Percentiles rank a stretch among this genome's conserved stretches.
Evolutionary conservation across 2,113 vertebrate species (phyloP).

Genomic region (Penelope pileata): DNA sequence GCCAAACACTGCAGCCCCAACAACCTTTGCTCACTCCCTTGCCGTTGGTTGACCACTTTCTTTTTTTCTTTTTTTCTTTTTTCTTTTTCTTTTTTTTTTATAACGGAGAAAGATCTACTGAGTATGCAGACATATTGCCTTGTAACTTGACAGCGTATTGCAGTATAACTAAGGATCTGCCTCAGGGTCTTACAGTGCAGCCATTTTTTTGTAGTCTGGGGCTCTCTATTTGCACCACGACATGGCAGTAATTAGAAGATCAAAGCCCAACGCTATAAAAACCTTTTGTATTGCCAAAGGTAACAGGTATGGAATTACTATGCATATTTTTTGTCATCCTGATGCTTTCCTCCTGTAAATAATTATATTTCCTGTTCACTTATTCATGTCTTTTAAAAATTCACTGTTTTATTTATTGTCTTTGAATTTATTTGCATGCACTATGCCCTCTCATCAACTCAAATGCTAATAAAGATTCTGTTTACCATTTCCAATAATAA

Average conservation of each 20-base stretch:
- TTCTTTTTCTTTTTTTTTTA: accelerated
- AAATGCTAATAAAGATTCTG: slow-evolving; percentile 38
- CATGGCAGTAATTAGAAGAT: not conserved
- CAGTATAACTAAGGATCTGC: not conserved
- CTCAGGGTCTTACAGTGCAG: not conserved
- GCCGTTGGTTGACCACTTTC: not conserved
- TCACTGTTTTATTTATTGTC: slow-evolving; percentile 56
- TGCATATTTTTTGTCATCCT: not conserved
- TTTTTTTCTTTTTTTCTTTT: accelerated
- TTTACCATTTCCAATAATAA: slow-evolving; percentile 30
- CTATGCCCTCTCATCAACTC: not conserved
- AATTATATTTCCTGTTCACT: slow-evolving; percentile 6
- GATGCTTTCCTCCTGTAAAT: not conserved
- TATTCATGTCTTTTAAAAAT: slow-evolving; percentile 43
- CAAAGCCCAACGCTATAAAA: not conserved
- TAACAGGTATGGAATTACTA: not conserved
- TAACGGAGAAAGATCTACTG: not conserved
- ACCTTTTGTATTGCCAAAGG: not conserved
- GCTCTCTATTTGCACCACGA: not conserved
- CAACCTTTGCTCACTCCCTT: not conserved
- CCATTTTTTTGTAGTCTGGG: not conserved
- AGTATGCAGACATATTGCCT: not conserved
- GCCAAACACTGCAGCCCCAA: not conserved
- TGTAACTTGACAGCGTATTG: not conserved
- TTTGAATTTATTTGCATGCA: slow-evolving; percentile 46